phyloP scores from a whole-genome alignment of 2,888 invertebrate species.

The Drosophila kuntzei region DNA sequence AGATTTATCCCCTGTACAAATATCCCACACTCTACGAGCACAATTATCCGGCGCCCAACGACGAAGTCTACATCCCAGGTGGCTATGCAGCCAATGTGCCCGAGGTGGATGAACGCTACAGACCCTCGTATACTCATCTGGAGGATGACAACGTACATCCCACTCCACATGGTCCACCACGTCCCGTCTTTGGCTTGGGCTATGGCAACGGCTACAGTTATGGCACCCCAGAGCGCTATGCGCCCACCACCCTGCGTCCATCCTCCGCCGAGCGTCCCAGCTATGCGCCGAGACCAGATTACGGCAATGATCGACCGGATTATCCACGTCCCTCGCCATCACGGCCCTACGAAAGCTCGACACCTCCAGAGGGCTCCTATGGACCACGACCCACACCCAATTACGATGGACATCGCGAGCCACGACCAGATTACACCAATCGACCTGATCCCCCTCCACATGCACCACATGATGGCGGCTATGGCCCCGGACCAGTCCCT shows the following conservation, averaged over 20 bases:
- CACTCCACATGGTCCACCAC: slow-evolving; percentile 76
- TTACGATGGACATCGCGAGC: slow-evolving; percentile 60
- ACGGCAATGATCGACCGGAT: slow-evolving; percentile 58
- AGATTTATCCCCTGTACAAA: slow-evolving; percentile 84
- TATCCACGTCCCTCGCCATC: slow-evolving; percentile 47
- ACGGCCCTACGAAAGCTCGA: slow-evolving; percentile 64
- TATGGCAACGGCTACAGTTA: slow-evolving; percentile 85
- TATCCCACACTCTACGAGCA: slow-evolving; percentile 85
- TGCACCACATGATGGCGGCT: slow-evolving; percentile 39
- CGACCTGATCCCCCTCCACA: slow-evolving; percentile 79
- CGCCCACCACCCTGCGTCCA: slow-evolving; percentile 71
- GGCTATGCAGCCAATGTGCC: slow-evolving; percentile 85
- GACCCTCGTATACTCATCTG: slow-evolving; percentile 61
- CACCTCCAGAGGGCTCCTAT: slow-evolving; percentile 43
- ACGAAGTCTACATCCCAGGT: slow-evolving; percentile 82
- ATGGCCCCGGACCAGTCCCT: slow-evolving; percentile 25
- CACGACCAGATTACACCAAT: slow-evolving; percentile 78
- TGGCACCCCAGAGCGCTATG: slow-evolving; percentile 82
- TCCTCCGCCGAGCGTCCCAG: slow-evolving; percentile 58
- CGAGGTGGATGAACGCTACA: slow-evolving; percentile 82
- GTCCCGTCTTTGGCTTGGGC: slow-evolving; percentile 83
- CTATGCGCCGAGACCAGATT: slow-evolving; percentile 72
- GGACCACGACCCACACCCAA: slow-evolving; percentile 46
- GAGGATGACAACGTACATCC: slow-evolving; percentile 62
- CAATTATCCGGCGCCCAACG: slow-evolving; percentile 85